These are phyloP conservation scores for Trigoniulus corallinus DNA, from an alignment of 1,140 invertebrate genomes.

Conservation along the genomic window DNA sequence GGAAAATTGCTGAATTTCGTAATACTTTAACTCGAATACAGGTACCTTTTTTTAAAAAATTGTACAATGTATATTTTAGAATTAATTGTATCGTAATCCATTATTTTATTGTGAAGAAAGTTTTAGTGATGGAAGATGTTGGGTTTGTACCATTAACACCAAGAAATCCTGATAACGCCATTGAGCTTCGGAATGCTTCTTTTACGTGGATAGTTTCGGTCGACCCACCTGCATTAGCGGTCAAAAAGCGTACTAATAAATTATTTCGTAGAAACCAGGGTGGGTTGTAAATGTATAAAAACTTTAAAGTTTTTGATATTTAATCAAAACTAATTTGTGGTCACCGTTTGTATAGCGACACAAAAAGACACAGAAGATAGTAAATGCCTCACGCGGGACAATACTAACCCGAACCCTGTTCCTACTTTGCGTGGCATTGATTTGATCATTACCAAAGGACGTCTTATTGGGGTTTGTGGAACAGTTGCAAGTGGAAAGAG, in stretches of 20 bases:
- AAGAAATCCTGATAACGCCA: background rate
- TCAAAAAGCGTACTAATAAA: no score
- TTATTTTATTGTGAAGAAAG: background rate
- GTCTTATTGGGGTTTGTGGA: conserved; percentile 47
- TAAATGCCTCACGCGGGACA: no score
- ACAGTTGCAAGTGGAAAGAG: conserved; percentile 48
- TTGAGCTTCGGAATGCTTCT: background rate
- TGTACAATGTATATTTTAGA: background rate
- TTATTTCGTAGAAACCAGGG: no score
- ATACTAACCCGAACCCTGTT: background rate
- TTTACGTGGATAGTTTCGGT: no score
- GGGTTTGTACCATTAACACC: background rate
- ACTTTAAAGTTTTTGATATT: no score
- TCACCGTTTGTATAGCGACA: no score
- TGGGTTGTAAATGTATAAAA: no score
- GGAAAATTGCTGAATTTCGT: background rate
- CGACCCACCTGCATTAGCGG: no score
- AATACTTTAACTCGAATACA: background rate
- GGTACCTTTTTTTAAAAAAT: background rate
- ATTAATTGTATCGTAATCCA: background rate
- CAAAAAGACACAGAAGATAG: no score
- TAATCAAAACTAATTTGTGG: no score
- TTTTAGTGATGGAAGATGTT: background rate
- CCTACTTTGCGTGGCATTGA: background rate
- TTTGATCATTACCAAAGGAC: conserved; percentile 19